Evolutionary conservation across 1,140 invertebrate species (phyloP), one percentile per base, ranked within the genome.

Genomic region (Cherax quadricarinatus): DNA sequence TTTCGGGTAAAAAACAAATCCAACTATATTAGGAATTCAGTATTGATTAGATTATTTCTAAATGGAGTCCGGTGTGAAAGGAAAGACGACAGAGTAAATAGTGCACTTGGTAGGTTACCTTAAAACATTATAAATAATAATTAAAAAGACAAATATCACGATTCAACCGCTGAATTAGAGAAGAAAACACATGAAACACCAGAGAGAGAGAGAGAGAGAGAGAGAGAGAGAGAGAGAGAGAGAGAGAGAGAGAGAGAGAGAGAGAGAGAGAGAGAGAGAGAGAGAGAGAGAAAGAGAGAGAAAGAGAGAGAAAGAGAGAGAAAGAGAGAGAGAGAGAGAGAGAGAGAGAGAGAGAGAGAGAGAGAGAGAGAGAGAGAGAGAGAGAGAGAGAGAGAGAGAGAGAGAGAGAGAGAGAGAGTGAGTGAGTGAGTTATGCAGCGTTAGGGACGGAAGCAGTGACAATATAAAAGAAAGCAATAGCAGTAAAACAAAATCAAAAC

Each of bases 231-330:
- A 51, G 51, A 41, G 24, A 78, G 3, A 51, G 24, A 41, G 85
- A 1, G 30, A 49, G 18, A 49, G 24, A 21, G 30, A 18, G 48
- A 16, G 30, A 51, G 41, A 78, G 70, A 48, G 18, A 75, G 86
- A 78, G 30, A 70, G 49, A 21, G 10, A 49, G 18, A 30, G 0
- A 24, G 66, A 30, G 21, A 18, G 41, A 48, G 21, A 70, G n/a
- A 70, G 21, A n/a, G n/a, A 18, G 57, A 70, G 66, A 16, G 66
- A 62, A 48, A 66, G 49, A 85, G 66, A 48, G 84, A 86, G 84
- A 70, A 48, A 70, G 84, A 57, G 82, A 57, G 30, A 57, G 53
- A 86, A 60, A 24, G 30, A 41, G 84, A 57, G 62, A 70, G 18
- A 48, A 16, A 57, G 60, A 62, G 62, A 57, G 84, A 41, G 53